Evolutionary conservation across 2,797 vertebrate genomes (phyloP), one percentile per base, ranked within the genome.

Genomic region (Spondyliosoma cantharus): DNA sequence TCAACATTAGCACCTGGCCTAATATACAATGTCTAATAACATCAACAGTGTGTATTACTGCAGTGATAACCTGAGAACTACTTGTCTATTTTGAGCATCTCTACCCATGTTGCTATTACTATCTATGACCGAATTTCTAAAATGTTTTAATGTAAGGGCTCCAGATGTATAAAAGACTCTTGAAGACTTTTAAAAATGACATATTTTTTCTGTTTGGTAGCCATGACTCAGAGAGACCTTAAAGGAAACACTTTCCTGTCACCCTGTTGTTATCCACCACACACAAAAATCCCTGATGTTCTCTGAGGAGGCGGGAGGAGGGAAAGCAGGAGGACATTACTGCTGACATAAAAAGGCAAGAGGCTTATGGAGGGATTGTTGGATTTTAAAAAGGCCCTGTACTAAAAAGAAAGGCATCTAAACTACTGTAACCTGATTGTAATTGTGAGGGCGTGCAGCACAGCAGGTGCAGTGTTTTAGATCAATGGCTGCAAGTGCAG

Each of bases 301-400:
- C 43, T 75, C 53, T 19, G 65, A 68, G 25, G 71, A 52, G 32
- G 69, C 60, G 80, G 72, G 82, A 83, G 78, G 78, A 71, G 76
- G 71, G 56, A 60, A 37, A 73, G 22, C 11, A 79, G 74, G 67
- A 79, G 69, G 74, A 79, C 71, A 19, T 71, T 77, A 60, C 49
- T 71, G 86, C 88, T 85, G 87, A 90, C 89, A 85, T 76, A 78
- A 72, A 81, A 82, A 84, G 81, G 0, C 87, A 83, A 78, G 78
- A 83, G 78, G 87, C 89, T 91, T 86, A 84, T 43, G 29, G 75
- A 58, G 42, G 76, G 80, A 83, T 78, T 84, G 85, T 67, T 84
- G 75, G 82, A 73, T 83, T 83, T 75, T 65, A 73, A 86, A 37
- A 79, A 16, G 54, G 81, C 77, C 83, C 78, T 52, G 72, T 70